A percentile compares a stretch with the other conserved stretches of the same genome.
Conservation (phyloP, 2,113 vertebrate genomes). For the Ceyx melanurus region DNA sequence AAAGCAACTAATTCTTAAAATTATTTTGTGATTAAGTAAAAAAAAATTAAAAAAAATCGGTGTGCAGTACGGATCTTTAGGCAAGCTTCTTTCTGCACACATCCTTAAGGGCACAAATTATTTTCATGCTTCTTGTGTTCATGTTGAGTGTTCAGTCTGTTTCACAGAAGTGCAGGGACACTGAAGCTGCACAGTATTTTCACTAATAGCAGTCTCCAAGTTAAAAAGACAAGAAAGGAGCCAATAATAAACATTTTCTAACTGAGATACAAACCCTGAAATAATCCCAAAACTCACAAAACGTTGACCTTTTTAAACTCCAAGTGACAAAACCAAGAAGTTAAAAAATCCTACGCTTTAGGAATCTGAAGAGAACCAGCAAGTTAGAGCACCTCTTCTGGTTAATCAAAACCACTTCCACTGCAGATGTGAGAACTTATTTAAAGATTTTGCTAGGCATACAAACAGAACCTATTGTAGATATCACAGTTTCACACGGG, state of each 20-base stretch:
- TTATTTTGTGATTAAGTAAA: not conserved
- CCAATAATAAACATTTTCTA: not conserved
- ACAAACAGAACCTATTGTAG: not conserved
- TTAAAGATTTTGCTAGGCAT: not conserved
- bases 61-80: not conserved
- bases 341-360: not conserved
- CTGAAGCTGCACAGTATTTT: not conserved
- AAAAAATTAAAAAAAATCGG: not conserved
- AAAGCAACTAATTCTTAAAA: not conserved
- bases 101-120: not conserved
- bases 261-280: not conserved
- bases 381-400: not conserved
- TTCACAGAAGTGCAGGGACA: constrained; percentile 13
- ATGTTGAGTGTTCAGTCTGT: not conserved
- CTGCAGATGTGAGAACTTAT: not conserved
- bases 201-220: not conserved
- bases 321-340: not conserved
- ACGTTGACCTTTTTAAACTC: not conserved
- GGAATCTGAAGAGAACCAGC: not conserved
- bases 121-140: constrained; percentile 13
- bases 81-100: constrained; percentile 7
- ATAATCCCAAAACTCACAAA: not conserved
- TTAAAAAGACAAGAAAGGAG: not conserved
- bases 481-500: not conserved
- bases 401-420: not conserved